Evolutionary conservation across 2,113 vertebrate genomes (phyloP).

Genomic region (Tychaedon coryphoeus): DNA sequence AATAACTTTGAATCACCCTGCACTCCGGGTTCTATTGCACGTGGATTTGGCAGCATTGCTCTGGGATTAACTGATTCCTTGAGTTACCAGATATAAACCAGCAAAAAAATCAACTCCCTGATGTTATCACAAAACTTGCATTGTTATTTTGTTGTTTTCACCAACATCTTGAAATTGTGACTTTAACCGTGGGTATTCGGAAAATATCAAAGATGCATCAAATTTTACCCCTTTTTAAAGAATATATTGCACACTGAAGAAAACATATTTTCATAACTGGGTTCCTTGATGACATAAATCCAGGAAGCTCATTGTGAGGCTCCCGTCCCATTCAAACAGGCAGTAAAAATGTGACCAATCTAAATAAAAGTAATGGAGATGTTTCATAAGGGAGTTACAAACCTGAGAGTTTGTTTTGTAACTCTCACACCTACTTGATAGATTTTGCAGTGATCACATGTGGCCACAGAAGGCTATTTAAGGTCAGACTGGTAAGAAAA

Average conservation of each 20-base stretch:
- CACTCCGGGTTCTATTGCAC: rapidly evolving
- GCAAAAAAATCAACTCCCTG: rapidly evolving
- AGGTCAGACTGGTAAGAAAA: not conserved
- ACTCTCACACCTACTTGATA: not conserved
- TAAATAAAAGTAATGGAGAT: not conserved
- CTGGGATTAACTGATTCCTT: not conserved
- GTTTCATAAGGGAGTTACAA: not conserved
- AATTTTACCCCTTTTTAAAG: rapidly evolving
- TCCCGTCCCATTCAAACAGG: not conserved
- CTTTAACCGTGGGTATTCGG: not conserved
- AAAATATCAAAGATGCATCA: not conserved
- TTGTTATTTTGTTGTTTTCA: not conserved
- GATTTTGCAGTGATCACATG: not conserved
- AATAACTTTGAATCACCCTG: too few species aligned
- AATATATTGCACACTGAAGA: not conserved
- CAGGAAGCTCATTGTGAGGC: not conserved
- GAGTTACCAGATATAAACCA: not conserved
- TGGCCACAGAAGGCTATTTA: not conserved
- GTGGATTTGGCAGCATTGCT: not conserved
- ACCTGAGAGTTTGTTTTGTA: not conserved
- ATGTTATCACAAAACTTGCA: not conserved
- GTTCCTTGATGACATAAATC: rapidly evolving
- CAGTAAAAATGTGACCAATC: not conserved
- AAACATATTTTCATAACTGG: not conserved
- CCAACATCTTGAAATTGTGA: not conserved